phyloP scores from a whole-genome alignment of 1,140 invertebrate genomes.

The Ectropis grisescens region DNA sequence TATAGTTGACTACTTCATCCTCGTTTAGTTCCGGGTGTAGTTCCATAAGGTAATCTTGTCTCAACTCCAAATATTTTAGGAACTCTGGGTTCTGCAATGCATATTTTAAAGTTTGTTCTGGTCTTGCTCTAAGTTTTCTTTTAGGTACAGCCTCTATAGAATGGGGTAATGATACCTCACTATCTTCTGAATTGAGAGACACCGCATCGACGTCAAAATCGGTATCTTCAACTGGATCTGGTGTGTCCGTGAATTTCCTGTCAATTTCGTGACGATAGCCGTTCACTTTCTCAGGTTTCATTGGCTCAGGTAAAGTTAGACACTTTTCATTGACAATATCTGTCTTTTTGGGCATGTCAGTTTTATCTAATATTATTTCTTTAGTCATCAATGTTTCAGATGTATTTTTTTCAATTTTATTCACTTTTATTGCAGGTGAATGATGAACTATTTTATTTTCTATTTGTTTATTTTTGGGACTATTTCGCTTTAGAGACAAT shows the following conservation, averaged over 20 bases:
- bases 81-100: constrained; percentile 54
- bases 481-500: too few species aligned
- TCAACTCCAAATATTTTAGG: constrained; percentile 66
- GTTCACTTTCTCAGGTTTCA: too few species aligned
- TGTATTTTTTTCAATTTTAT: too few species aligned
- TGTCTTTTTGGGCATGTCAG: too few species aligned
- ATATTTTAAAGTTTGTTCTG: constrained; percentile 9
- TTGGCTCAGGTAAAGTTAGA: too few species aligned
- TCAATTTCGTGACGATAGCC: constrained; percentile 9
- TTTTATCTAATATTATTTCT: too few species aligned
- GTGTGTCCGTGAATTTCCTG: neutral
- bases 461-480: too few species aligned
- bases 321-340: too few species aligned
- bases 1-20: constrained; percentile 63
- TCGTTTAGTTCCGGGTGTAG: constrained; percentile 66
- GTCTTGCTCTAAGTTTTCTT: constrained; percentile 15
- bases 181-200: constrained; percentile 38
- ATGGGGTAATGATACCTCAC: constrained; percentile 15
- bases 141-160: constrained; percentile 20
- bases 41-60: constrained; percentile 63
- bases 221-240: constrained; percentile 9
- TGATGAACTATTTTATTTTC: too few species aligned
- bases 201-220: constrained; percentile 34
- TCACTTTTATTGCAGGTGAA: too few species aligned
- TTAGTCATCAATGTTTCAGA: too few species aligned